Evolutionary conservation across 2,113 vertebrate species (phyloP), one percentile per base, ranked within the genome.

Genomic region (Eulemur rufifrons): DNA sequence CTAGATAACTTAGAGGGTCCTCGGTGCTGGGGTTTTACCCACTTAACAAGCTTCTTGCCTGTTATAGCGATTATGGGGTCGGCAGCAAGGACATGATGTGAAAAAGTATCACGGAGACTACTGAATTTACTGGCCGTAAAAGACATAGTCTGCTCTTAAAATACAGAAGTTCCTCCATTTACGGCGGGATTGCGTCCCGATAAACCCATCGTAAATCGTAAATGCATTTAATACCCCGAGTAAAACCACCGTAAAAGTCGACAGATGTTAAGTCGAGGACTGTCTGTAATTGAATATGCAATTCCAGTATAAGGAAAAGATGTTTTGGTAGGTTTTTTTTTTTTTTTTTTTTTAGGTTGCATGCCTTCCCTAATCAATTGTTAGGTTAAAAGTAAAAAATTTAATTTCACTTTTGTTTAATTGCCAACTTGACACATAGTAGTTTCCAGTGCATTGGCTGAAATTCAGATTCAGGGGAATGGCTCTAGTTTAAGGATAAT

Each of bases 391-490:
- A 52, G 32, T 59, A 20, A 54, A 73, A 42, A 56, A 8, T 47
- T 9, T 21, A 42, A 45, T 47, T 86, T 50, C 42, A 34, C 21
- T 3, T 56, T 47, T 56, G 69, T 52, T 66, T 52, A 23, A 32
- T 23, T 37, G 77, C 59, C 64, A 2, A 27, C 20, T 54, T 73
- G 61, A 78, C 54, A 34, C 18, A 2, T 37, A 21, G 50, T 69
- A 11, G 5, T 81, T 90, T 73, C 63, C 74, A 63, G 32, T 18
- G 47, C 29, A 20, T 64, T 54, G 64, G 20, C 54, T 71, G 45
- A 69, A 86, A n/a, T 91, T 95, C 69, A 86, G 78, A 32, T 20
- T 52, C 42, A 50, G 42, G 17, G 13, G 18, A n/a, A 69, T n/a
- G 87, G 78, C 8, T 50, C 50, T 29, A 47, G 66, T 8, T 56